Base-by-base conservation (phyloP, 23 tunicate genomes). In the Halocynthia aurantium region DNA sequence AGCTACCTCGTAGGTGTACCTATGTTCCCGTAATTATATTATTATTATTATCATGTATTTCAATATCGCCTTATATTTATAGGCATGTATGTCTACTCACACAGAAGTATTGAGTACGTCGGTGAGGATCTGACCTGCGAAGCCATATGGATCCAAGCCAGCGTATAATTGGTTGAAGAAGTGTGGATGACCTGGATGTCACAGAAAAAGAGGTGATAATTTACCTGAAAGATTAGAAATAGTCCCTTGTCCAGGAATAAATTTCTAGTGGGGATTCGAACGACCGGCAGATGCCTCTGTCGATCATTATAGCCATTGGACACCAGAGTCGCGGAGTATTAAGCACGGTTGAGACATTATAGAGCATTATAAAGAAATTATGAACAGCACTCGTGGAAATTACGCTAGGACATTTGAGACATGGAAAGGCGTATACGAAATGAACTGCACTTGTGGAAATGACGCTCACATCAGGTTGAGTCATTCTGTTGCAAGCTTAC, bases 121-220 rank as follows among this genome's bases (percentile, higher is more conserved):
- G 5, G 95, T 88, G 11, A 88, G 60, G 68, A 88, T 53, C 53
- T 76, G 82, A 51, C 87, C 95, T 55, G 83, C 84, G 58, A 88
- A 83, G 12, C 84, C 95, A 64, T 83, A 88, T 6, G 84, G 72
- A 81, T 88, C 95, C 10, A 88, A 17, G 0, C 95, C 95, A 10
- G 84, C 95, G 62, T 88, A 88, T 10, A 83, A 77, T 69, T 88
- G 95, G 71, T 88, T 88, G 72, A 88, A 88, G 69, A 88, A 88
- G 6, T 70, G 84, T 11, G 95, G 95, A 62, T 88, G 87, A 51
- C 95, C 95, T 88, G 80, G 7, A 69, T 19, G 17, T 21, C 44
- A 50, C 10, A 11, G 10, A 21, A 67, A 55, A 40, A 68, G 10
- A 78, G 31, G 21, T 49, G 12, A 21, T 67, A 21, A 22, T 10